phyloP scores from a whole-genome alignment of 2,888 invertebrate species.

The Dichetophora obliterata region DNA sequence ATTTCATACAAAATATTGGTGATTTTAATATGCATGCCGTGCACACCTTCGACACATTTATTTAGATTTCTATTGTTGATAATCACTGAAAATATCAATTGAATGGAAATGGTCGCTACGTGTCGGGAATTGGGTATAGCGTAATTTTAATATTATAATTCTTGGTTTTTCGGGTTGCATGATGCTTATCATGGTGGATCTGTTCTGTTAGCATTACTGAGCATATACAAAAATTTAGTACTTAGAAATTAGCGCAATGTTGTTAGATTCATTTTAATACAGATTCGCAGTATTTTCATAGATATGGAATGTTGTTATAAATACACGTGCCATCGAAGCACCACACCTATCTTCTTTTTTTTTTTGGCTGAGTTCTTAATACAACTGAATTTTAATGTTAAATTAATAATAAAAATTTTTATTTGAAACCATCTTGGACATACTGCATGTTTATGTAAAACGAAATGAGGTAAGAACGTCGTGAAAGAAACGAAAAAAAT shows the following conservation, averaged over 20 bases:
- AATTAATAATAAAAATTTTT: too few relatives aligned
- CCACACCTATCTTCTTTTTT: too few relatives aligned
- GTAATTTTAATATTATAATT: too few relatives aligned
- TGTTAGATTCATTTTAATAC: not conserved
- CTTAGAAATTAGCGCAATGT: not conserved
- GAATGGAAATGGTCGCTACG: slow-evolving; percentile 40
- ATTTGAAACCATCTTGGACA: too few relatives aligned
- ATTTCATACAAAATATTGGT: not conserved
- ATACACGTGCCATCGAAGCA: too few relatives aligned
- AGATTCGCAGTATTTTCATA: not conserved
- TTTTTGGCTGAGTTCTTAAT: too few relatives aligned
- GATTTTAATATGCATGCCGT: slow-evolving; percentile 6
- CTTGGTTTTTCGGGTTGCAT: not conserved
- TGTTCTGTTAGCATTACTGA: not conserved
- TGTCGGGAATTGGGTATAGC: slow-evolving; percentile 19
- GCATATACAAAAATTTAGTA: not conserved
- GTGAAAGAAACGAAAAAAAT: too few relatives aligned
- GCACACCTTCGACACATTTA: slow-evolving; percentile 49
- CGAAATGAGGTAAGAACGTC: too few relatives aligned
- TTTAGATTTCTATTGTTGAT: slow-evolving; percentile 54
- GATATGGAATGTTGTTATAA: not conserved
- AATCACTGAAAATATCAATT: slow-evolving; percentile 54
- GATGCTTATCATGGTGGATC: not conserved
- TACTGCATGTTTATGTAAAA: too few relatives aligned
- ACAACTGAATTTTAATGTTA: too few relatives aligned